Percentiles rank a stretch among this genome's conserved stretches.
These are phyloP conservation scores for Apostichopus leukothele DNA, from an alignment of 53 echinoderm and acorn worm species.

Conservation along the genomic window DNA sequence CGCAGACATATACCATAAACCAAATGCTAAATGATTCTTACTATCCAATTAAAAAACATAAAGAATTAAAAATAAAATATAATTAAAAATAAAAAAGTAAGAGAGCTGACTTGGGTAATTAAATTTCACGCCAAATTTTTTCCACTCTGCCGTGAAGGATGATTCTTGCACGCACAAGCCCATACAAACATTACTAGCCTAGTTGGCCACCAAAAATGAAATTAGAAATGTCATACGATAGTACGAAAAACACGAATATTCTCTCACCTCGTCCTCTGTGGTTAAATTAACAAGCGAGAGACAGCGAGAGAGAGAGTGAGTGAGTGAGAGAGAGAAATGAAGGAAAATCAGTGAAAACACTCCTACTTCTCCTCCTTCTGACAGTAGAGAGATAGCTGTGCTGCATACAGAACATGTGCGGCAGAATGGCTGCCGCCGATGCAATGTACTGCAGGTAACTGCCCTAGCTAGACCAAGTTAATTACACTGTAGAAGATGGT, in stretches of 20 bases:
- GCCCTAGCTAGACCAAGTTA: conserved; percentile 29
- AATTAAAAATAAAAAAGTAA: background rate
- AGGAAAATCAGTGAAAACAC: background rate
- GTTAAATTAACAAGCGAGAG: background rate
- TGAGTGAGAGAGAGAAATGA: background rate
- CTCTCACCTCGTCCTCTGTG: background rate
- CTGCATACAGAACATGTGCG: background rate
- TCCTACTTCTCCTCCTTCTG: background rate
- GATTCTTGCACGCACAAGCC: background rate
- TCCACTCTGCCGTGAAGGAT: background rate
- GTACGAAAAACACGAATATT: background rate
- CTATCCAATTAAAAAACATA: too few species aligned
- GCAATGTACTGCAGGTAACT: conserved; percentile 22
- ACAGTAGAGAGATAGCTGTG: background rate
- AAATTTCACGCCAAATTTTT: background rate
- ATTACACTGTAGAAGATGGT: conserved; percentile 9
- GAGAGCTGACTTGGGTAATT: background rate
- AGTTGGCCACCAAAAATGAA: background rate
- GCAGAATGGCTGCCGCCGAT: background rate
- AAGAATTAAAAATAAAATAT: background rate
- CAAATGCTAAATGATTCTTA: too few species aligned
- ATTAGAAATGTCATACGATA: background rate
- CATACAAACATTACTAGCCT: background rate
- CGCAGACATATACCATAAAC: too few species aligned
- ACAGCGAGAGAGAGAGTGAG: background rate